Percentiles rank a stretch among this genome's conserved stretches.
Conservation (phyloP, 2,888 invertebrate genomes). For the Lasioglossum calceatum region DNA sequence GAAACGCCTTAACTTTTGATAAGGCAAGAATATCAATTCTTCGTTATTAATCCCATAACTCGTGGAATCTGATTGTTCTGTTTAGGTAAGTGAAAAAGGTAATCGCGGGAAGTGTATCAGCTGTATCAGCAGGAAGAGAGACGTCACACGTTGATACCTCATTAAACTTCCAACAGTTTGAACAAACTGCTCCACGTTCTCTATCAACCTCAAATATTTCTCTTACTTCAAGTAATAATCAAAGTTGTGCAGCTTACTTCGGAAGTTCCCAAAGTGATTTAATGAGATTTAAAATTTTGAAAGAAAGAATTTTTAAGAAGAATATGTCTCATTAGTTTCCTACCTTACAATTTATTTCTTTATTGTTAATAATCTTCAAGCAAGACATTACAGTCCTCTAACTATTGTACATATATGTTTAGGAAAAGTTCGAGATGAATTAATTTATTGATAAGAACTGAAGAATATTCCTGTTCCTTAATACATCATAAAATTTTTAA, state of each 20-base stretch:
- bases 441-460: not conserved
- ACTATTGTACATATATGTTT: not conserved
- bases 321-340: not conserved
- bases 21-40: conserved; percentile 22
- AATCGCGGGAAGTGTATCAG: not conserved
- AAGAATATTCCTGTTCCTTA: not conserved
- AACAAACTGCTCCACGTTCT: not conserved
- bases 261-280: not conserved
- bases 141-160: not conserved
- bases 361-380: not conserved
- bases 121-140: not conserved
- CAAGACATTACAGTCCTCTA: not conserved
- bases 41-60: not conserved
- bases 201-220: conserved; percentile 6
- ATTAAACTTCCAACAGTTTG: conserved; percentile 1
- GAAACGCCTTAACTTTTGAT: conserved; percentile 22
- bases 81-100: not conserved
- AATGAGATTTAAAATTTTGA: not conserved
- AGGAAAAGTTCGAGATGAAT: not conserved
- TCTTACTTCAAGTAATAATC: not conserved
- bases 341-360: not conserved
- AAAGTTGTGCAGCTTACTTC: not conserved
- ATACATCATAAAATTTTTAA: not conserved
- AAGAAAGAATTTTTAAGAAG: not conserved
- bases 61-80: not conserved